Conservation (phyloP, 2,888 invertebrate species). For the Exephanes ischioxanthus region DNA sequence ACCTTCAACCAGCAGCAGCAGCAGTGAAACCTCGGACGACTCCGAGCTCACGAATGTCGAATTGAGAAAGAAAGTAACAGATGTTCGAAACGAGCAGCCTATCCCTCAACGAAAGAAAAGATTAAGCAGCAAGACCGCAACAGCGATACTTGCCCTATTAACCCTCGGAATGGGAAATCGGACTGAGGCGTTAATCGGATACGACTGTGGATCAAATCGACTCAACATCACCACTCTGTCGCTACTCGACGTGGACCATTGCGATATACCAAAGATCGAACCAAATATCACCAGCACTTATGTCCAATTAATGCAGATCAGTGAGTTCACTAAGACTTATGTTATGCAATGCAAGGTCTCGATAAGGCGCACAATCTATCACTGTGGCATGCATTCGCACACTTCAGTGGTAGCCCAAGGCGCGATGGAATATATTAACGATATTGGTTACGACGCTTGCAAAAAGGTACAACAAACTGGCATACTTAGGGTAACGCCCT, state of each 20-base stretch:
- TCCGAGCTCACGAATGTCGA: too few species aligned
- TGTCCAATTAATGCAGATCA: too few species aligned
- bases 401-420: too few species aligned
- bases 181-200: slow-evolving; percentile 34
- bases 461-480: too few species aligned
- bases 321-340: too few species aligned
- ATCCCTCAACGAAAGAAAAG: neutral
- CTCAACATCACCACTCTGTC: slow-evolving; percentile 62
- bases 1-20: neutral
- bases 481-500: too few species aligned
- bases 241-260: slow-evolving; percentile 54
- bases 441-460: too few species aligned
- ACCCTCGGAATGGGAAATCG: neutral
- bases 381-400: too few species aligned
- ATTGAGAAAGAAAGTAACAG: neutral
- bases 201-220: slow-evolving; percentile 56
- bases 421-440: too few species aligned
- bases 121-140: neutral
- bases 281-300: too few species aligned
- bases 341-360: too few species aligned
- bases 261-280: slow-evolving; percentile 48
- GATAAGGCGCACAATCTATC: too few species aligned
- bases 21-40: neutral
- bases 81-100: neutral
- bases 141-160: neutral